Percentiles rank a stretch among this genome's conserved stretches.
These are phyloP conservation scores for Hirtodrosophila duncani DNA, from an alignment of 2,888 invertebrate genomes.

Conservation along the genomic window DNA sequence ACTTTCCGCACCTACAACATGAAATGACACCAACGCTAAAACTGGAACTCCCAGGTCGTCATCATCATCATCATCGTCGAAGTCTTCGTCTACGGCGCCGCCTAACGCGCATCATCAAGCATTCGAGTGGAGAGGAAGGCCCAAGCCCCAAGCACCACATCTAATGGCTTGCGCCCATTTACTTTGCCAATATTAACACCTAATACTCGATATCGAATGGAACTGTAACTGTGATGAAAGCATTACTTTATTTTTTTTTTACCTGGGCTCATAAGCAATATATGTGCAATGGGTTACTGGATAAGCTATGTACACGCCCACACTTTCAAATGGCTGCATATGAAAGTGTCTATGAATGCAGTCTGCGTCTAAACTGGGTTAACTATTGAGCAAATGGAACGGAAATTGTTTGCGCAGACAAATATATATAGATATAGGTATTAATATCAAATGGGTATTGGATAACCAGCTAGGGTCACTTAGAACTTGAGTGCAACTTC, in stretches of 20 bases:
- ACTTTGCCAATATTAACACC: constrained; percentile 60
- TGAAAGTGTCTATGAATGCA: constrained; percentile 33
- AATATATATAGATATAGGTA: too few relatives aligned
- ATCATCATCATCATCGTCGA: not conserved
- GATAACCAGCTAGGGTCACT: too few relatives aligned
- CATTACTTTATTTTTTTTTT: too few relatives aligned
- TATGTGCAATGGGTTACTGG: constrained; percentile 48
- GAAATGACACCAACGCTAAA: constrained; percentile 53
- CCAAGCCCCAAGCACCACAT: constrained; percentile 7
- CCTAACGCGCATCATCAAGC: too few relatives aligned
- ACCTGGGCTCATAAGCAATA: too few relatives aligned
- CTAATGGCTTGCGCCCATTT: constrained; percentile 25
- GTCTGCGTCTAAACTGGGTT: constrained; percentile 48
- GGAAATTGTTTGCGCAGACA: constrained; percentile 51
- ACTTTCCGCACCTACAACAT: constrained; percentile 69
- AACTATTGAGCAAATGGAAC: constrained; percentile 58
- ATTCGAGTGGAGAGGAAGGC: constrained; percentile 11
- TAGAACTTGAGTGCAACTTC: too few relatives aligned
- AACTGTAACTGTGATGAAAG: constrained; percentile 34
- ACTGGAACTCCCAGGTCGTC: constrained; percentile 62
- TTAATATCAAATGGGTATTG: too few relatives aligned
- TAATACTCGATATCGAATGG: constrained; percentile 41
- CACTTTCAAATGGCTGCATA: constrained; percentile 19
- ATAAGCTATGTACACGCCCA: constrained; percentile 58
- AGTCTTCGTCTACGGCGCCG: too few relatives aligned